Evolutionary conservation across 2,888 invertebrate species (phyloP).

Genomic region (Oxycera nigricornis): DNA sequence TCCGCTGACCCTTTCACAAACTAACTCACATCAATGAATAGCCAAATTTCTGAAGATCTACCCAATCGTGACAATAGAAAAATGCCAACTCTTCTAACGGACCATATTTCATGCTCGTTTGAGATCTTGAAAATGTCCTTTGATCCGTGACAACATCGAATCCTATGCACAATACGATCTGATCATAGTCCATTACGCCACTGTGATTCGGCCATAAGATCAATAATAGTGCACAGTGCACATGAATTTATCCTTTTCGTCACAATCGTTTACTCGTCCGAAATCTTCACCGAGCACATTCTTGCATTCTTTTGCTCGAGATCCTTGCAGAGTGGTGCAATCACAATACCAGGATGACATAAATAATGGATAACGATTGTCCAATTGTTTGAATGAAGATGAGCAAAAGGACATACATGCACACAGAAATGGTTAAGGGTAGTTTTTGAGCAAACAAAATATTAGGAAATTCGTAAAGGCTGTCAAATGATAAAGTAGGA

Average conservation of each 20-base stretch:
- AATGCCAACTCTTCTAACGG: slow-evolving; percentile 26
- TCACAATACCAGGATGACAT: background rate
- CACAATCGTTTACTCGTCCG: background rate
- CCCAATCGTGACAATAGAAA: slow-evolving; percentile 18
- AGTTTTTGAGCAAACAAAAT: slow-evolving; percentile 7
- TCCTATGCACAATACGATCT: background rate
- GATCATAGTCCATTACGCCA: slow-evolving; percentile 26
- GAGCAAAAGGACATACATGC: slow-evolving; percentile 1
- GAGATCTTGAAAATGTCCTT: slow-evolving; percentile 29
- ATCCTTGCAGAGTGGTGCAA: slow-evolving; percentile 1
- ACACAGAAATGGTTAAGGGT: background rate
- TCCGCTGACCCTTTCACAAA: slow-evolving; percentile 33
- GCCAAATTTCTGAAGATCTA: slow-evolving; percentile 9
- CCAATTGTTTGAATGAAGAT: slow-evolving; percentile 32
- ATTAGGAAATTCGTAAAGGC: slow-evolving; percentile 10
- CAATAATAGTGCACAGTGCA: background rate
- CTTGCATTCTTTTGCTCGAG: slow-evolving; percentile 18
- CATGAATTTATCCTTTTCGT: slow-evolving; percentile 16
- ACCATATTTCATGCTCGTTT: slow-evolving; percentile 40
- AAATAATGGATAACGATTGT: slow-evolving; percentile 23
- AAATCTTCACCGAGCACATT: background rate
- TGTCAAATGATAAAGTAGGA: slow-evolving; percentile 20
- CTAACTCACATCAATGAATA: background rate
- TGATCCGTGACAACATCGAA: background rate
- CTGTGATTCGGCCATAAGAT: slow-evolving; percentile 7